Evolutionary conservation across 2,888 invertebrate genomes (phyloP), one percentile per base, ranked within the genome.

Genomic region (Dorcus hopei): DNA sequence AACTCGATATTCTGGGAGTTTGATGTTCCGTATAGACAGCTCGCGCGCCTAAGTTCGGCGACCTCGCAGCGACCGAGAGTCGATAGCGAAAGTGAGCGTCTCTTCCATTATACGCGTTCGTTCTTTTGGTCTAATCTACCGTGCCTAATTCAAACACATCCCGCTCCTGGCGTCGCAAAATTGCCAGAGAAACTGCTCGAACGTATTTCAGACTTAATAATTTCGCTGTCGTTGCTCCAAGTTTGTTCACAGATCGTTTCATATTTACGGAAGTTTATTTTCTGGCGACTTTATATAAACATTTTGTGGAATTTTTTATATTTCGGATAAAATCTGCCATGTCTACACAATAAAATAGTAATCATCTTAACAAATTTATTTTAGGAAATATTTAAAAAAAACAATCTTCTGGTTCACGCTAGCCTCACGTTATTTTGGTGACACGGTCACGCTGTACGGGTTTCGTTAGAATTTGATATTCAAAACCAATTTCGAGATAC

Each of bases 51-150:
- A 52, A 53, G 66, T 65, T 65, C 67, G 63, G 56, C 58, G 67
- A 67, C 67, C 67, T 61, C 64, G 48, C 63, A 60, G 63, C 62
- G 59, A 55, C 61, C 57, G 42, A 42, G 11, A 67, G 68, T 67
- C 70, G 68, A 70, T 70, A 70, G 67, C 66, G 70, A 70, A 70
- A 70, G 70, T 70, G 67, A 68, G 61, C 68, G 63, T 66, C 67
- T 68, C 65, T 62, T 60, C 63, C 63, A 68, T 68, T 65, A 66
- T 57, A 56, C 26, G 26, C 26, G 26, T 33, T 11, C 60, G 62
- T 58, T 61, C 60, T 60, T 62, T 62, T 62, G 47, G 60, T 54
- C 62, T 57, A 62, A 54, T 52, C 59, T 59, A 54, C 59, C 59
- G 62, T 53, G 59, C 54, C 57, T 57, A 57, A 62, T 59, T 52